phyloP scores from a whole-genome alignment of 2,888 invertebrate species.

The Chorisops tibialis region DNA sequence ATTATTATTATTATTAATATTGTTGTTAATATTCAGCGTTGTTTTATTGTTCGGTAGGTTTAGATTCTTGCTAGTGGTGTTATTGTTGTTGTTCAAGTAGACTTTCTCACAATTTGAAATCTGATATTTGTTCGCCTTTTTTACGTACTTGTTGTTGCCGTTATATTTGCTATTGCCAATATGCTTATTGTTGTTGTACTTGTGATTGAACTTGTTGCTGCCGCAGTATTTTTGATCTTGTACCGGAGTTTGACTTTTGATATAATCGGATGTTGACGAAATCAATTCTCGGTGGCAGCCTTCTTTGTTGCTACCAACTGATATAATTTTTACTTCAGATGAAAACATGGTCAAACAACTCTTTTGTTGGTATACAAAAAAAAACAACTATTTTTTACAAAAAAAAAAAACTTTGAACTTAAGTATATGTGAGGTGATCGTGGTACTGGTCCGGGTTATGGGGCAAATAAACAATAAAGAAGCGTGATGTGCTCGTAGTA shows the following conservation, averaged over 20 bases:
- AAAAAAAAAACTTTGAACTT: conserved; percentile 12
- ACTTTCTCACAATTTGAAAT: conserved; percentile 1
- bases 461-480: no score
- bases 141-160: neutral
- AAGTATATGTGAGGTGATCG: conserved; percentile 9
- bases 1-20: conserved; percentile 12
- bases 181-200: conserved; percentile 6
- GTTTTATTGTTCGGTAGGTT: neutral
- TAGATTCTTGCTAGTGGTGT: conserved; percentile 3
- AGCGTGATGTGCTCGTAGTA: no score
- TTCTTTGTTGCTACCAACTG: conserved; percentile 14
- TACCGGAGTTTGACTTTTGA: conserved; percentile 1
- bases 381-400: no score
- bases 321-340: conserved; percentile 23
- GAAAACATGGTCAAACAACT: conserved; percentile 8
- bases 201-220: neutral
- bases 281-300: conserved; percentile 1
- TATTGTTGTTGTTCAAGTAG: conserved; percentile 8
- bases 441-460: neutral
- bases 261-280: conserved; percentile 6
- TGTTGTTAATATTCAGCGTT: conserved; percentile 1
- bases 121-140: conserved; percentile 13
- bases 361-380: conserved; percentile 24
- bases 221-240: conserved; percentile 6
- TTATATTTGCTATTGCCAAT: neutral